Base-by-base conservation (phyloP, 2,888 invertebrate genomes). In the Caenorhabditis doughertyi region DNA sequence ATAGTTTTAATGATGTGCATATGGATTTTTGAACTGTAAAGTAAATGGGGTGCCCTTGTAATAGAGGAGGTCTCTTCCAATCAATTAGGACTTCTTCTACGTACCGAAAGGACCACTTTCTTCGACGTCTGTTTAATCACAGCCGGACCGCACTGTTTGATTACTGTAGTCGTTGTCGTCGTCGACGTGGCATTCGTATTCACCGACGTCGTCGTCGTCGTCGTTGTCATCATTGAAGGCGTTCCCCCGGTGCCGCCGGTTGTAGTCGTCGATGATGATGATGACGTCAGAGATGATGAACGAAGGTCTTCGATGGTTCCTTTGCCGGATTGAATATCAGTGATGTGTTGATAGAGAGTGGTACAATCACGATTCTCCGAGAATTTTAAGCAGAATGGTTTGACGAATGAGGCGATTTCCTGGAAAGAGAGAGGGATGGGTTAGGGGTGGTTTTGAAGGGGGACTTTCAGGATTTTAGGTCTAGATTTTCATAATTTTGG, bases 321-420 rank as follows among this genome's bases (percentile, higher is more conserved):
- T 27, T 58, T 32, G 35, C 47, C 64, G 44, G 67, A 7, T 35
- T 53, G 42, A 18, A 62, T 11, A 4, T 47, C 67, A 7, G 35
- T 27, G 3, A 84, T 74, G 11, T 81, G 16, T 49, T 76, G 70
- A 51, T 83, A 87, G 39, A 87, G 70, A 0, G 35, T 25, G 1
- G 84, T 77, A 16, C 80, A 70, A 27, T 87, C 87, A n/a, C 79
- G 79, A 39, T 74, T 53, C 0, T 65, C 49, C 5, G 74, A 29
- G 56, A 18, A 51, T 16, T 70, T 70, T 11, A 79, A 47, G 4
- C 47, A n/a, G 55, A 83, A 83, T 18, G 72, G 56, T 13, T 65
- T 62, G 35, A 71, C 51, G 64, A 74, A 74, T 4, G 68, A 16
- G 7, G 60, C 23, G 4, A 82, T 44, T 1, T 79, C 79, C 82